Base-by-base conservation (phyloP, 2,797 vertebrate species). In the Serranus cabrilla region DNA sequence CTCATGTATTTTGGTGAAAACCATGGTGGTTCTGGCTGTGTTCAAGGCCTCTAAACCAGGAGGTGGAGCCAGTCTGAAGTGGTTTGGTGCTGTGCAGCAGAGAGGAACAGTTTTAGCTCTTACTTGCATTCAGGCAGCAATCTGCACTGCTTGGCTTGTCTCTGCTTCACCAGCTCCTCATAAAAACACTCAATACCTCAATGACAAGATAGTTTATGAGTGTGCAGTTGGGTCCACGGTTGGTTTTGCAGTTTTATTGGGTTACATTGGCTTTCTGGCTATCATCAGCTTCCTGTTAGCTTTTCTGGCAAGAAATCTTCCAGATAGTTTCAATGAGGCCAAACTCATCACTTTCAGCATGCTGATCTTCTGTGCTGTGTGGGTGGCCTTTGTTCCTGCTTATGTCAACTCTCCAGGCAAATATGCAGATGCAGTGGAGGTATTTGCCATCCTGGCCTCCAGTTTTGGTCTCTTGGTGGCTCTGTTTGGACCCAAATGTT, bases 351-450 rank as follows among this genome's bases (percentile, higher is more conserved):
- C 43, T 7, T 45, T 45, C 43, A 45, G 43, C 43, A 45, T 45
- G 43, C 16, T 45, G 43, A 45, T 45, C 43, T 45, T 45, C 43
- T 45, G 43, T 45, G 43, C 43, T 17, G 43, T 45, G 16, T 45
- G 43, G 43, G 43, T 45, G 43, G 43, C 43, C 43, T 45, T 45
- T 45, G 43, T 45, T 16, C 43, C 43, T 45, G 43, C 43, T 13
- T 93, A 93, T 79, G 52, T 93, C 20, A 94, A 89, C 76, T 93
- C 93, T 10, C 91, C 93, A 40, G 93, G 93, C 0, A 94, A 93
- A 84, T 93, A 92, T 81, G 92, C 91, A 64, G 91, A 92, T 31
- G 92, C 92, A 40, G 92, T 93, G 12, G 93, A 94, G 37, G 90
- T 92, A 37, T 94, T 94, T 86, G 91, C 91, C 31, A 93, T 93